Percentiles rank a stretch among this genome's conserved stretches.
Conservation (phyloP, 2,113 vertebrate genomes). For the Lepisosteus oculatus region DNA sequence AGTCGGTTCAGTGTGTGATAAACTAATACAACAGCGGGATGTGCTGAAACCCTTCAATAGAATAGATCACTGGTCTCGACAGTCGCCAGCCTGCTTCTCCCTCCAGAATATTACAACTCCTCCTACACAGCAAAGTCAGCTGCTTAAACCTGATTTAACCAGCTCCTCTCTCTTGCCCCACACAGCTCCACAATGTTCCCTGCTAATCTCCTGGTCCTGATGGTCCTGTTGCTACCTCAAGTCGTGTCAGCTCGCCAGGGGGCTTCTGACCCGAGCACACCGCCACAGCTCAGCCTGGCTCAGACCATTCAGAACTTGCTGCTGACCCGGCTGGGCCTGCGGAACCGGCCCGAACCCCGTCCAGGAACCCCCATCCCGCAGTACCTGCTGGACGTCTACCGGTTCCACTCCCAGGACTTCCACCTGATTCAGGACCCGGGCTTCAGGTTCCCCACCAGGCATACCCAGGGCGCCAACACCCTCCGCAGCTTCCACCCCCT, state of each 20-base stretch:
- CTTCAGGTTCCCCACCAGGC: conserved; percentile 64
- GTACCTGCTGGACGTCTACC: conserved; percentile 73
- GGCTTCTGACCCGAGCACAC: conserved; percentile 40
- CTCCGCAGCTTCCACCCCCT: conserved; percentile 70
- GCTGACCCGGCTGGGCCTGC: conserved; percentile 51
- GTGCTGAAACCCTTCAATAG: too few species aligned
- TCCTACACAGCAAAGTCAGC: too few species aligned
- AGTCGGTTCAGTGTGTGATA: too few species aligned
- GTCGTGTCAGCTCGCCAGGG: conserved; percentile 63
- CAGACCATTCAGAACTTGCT: conserved; percentile 54
- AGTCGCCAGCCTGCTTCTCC: too few species aligned
- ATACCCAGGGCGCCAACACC: conserved; percentile 70
- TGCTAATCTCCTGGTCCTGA: conserved; percentile 75
- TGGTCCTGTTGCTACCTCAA: conserved; percentile 73
- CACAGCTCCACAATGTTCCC: conserved; percentile 76
- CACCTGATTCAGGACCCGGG: conserved; percentile 62
- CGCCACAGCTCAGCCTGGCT: conserved; percentile 49
- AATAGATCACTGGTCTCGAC: too few species aligned
- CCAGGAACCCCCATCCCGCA: conserved; percentile 56
- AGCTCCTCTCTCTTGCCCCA: background rate
- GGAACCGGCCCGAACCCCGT: conserved; percentile 61
- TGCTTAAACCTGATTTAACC: too few species aligned
- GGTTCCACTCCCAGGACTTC: conserved; percentile 67
- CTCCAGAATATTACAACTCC: too few species aligned
- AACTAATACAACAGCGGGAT: too few species aligned